Percentiles rank a stretch among this genome's conserved stretches.
These are phyloP conservation scores for Scylla paramamosain DNA, from an alignment of 1,140 invertebrate genomes.

Conservation along the genomic window DNA sequence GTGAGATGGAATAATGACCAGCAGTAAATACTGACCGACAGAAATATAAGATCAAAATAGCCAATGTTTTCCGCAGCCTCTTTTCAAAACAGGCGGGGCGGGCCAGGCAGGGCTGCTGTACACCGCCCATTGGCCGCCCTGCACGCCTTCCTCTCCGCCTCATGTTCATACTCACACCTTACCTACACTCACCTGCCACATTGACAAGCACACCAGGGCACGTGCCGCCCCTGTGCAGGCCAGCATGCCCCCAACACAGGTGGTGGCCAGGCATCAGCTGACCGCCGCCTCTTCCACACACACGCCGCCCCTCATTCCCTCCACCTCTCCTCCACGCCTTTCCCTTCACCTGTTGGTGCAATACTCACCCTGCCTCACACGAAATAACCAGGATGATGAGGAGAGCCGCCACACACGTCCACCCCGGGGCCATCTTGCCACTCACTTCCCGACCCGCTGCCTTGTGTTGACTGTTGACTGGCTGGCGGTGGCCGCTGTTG, in stretches of 20 bases:
- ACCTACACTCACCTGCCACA: neutral
- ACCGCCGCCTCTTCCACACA: neutral
- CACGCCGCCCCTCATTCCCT: neutral
- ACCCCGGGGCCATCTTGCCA: neutral
- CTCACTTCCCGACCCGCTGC: neutral
- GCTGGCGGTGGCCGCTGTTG: no score
- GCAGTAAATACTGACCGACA: no score
- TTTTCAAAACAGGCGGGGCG: neutral
- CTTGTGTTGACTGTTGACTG: no score
- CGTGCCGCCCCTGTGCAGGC: neutral
- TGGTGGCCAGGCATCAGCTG: neutral
- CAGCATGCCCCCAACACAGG: neutral
- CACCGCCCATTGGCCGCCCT: neutral
- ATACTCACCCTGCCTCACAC: conserved; percentile 31
- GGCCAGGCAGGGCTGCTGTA: neutral
- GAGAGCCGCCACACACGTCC: neutral
- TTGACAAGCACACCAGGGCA: neutral
- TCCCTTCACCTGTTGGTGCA: no score
- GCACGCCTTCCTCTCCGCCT: neutral
- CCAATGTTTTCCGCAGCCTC: neutral
- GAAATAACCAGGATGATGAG: conserved; percentile 13
- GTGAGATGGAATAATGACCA: no score
- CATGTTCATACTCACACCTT: neutral
- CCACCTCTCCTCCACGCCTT: neutral
- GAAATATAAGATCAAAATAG: no score